Percentiles rank a stretch among this genome's conserved stretches.
Conservation (phyloP, 2,113 vertebrate species). For the Rhynchopsitta pachyrhyncha region DNA sequence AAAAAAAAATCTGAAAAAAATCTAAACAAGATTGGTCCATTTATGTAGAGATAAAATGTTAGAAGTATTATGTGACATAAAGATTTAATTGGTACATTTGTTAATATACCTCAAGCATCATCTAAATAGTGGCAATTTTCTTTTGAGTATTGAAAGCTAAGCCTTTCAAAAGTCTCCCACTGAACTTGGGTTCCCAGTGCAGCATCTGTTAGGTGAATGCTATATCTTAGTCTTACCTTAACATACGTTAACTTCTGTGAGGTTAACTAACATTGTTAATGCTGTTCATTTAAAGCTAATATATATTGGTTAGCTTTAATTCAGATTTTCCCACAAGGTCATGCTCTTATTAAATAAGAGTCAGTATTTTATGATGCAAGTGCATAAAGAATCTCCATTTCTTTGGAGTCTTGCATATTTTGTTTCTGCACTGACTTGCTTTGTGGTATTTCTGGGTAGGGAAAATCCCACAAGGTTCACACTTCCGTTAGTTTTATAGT, state of each 20-base stretch:
- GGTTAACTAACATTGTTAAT: constrained; percentile 20
- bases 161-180: background rate
- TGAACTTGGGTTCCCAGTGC: background rate
- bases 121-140: background rate
- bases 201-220: background rate
- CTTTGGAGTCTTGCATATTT: background rate
- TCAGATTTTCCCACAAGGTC: background rate
- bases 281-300: constrained; percentile 40
- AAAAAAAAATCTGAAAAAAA: background rate
- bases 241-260: constrained; percentile 9
- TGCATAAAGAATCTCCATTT: background rate
- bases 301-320: constrained; percentile 3
- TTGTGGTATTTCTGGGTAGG: background rate
- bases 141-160: constrained; percentile 26
- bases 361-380: background rate
- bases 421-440: background rate
- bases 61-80: background rate
- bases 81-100: background rate
- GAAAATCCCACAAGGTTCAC: background rate
- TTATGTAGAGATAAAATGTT: background rate
- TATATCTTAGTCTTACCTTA: background rate
- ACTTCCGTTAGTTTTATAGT: background rate
- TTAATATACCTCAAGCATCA: background rate
- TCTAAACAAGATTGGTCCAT: background rate
- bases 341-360: constrained; percentile 3